Evolutionary conservation across 2,113 vertebrate species (phyloP), one percentile per base, ranked within the genome.

Genomic region (Hydrolagus affinis): DNA sequence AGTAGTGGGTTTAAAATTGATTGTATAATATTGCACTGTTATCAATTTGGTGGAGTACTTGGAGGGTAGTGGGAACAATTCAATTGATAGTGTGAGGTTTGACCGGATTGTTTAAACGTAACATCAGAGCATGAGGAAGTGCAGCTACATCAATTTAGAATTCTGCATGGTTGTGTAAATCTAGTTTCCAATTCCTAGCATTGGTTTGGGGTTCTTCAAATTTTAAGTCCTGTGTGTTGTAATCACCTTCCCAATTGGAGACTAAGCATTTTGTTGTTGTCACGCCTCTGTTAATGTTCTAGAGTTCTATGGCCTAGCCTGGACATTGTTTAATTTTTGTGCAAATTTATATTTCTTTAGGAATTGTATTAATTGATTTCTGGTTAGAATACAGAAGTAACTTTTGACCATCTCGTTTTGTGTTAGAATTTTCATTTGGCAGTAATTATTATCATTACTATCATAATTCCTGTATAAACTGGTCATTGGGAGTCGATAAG

Each of bases 11-110:
- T 19, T 12, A 25, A 30, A 73, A 21, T 19, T 15, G 73, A 19
- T 75, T 44, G 44, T 44, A 44, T 44, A 44, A 44, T 44, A 44
- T 44, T 44, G 44, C 44, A 44, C 44, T 44, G 44, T 44, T 44
- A 44, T 44, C 44, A 44, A 3, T 44, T 44, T 44, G 44, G 6
- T 44, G 44, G 44, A 44, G 6, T 44, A 44, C 44, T 44, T 44
- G 44, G 44, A 44, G 44, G 44, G 44, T 44, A 44, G 44, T 44
- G 44, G 44, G 2, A 44, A 44, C 1, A 44, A 44, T 44, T 44
- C 44, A 44, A 44, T 6, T 44, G 44, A 87, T 86, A 57, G 2
- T 11, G 88, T 86, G 30, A 78, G 71, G 85, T 89, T 87, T 88
- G 70, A 0, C 23, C 69, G 60, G 75, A 88, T 86, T 72, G 56